A percentile compares a stretch with the other conserved stretches of the same genome.
Evolutionary conservation across 2,797 vertebrate species (phyloP).

Genomic region (Euphonia xanthogaster): DNA sequence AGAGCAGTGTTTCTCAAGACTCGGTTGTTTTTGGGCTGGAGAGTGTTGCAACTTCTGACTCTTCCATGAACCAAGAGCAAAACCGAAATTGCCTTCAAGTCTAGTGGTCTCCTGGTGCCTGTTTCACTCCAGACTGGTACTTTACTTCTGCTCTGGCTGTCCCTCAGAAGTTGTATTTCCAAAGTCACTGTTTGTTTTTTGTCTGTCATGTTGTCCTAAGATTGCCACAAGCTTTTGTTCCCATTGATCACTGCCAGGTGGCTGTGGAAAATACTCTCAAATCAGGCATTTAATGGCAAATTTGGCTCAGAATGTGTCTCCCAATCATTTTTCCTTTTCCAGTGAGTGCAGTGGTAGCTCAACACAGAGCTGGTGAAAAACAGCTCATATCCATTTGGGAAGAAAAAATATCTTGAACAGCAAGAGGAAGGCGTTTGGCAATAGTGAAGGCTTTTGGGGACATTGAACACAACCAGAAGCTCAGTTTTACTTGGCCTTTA

Average conservation of each 20-base stretch:
- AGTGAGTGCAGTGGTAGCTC: neutral
- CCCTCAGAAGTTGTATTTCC: neutral
- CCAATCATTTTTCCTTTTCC: neutral
- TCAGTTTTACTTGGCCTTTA: neutral
- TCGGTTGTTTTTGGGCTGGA: neutral
- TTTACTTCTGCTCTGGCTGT: neutral
- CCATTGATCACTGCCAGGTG: neutral
- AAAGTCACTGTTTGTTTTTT: neutral
- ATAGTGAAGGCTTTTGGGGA: neutral
- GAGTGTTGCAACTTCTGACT: neutral
- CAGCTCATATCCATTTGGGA: fast-evolving
- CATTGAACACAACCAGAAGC: neutral
- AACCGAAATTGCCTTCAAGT: neutral
- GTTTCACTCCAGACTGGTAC: neutral
- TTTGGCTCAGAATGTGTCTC: neutral
- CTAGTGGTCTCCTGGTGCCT: neutral
- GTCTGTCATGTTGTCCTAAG: neutral
- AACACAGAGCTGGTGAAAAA: neutral
- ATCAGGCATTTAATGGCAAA: neutral
- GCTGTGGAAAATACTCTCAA: neutral
- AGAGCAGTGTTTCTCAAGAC: neutral
- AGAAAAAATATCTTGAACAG: neutral
- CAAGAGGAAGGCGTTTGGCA: neutral
- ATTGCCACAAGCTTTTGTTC: neutral
- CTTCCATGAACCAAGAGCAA: neutral